Conservation (phyloP, 2,888 invertebrate species). For the Tipula helvola region DNA sequence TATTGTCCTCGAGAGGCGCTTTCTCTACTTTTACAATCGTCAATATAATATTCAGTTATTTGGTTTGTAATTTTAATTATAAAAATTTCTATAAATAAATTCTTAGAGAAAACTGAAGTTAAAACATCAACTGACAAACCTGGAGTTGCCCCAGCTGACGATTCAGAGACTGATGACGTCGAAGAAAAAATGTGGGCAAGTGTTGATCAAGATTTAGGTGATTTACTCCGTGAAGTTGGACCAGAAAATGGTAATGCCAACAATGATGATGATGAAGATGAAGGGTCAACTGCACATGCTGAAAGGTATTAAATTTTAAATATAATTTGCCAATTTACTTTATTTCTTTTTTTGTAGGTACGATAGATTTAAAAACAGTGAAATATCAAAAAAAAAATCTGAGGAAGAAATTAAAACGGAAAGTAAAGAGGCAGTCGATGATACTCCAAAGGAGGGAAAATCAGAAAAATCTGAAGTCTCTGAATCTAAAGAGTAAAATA, state of each 20-base stretch:
- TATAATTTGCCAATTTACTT: background rate
- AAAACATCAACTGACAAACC: conserved; percentile 11
- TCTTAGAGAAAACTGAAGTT: background rate
- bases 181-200: conserved; percentile 70
- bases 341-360: conserved; percentile 35
- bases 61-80: too few relatives aligned
- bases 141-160: background rate
- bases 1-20: too few relatives aligned
- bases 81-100: background rate
- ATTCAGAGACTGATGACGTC: conserved; percentile 35
- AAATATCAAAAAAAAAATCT: conserved; percentile 32
- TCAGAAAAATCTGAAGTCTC: background rate
- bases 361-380: conserved; percentile 52
- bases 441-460: background rate
- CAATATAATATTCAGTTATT: too few relatives aligned
- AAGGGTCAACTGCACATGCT: conserved; percentile 41
- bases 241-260: conserved; percentile 50
- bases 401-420: background rate
- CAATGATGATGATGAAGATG: conserved; percentile 52
- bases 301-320: conserved; percentile 36
- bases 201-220: conserved; percentile 69
- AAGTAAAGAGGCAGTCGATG: background rate
- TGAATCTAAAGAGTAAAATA: background rate
- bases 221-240: conserved; percentile 56
- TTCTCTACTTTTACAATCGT: too few relatives aligned